Evolutionary conservation across 1,140 invertebrate genomes (phyloP).

Genomic region (Archivesica marissinica): DNA sequence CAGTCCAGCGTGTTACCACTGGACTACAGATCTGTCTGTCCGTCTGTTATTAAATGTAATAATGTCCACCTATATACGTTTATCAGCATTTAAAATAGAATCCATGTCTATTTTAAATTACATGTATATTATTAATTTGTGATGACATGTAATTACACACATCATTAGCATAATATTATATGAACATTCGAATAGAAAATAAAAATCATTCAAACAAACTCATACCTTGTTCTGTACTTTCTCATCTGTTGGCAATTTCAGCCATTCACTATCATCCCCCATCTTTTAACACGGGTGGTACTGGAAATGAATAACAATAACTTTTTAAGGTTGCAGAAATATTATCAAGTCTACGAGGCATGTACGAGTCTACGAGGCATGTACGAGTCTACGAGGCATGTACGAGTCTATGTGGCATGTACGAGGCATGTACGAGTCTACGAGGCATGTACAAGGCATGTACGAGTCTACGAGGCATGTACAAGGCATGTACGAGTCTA

Average conservation of each 20-base stretch:
- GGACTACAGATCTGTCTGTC: neutral
- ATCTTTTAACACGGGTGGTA: slow-evolving; percentile 61
- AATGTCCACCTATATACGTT: neutral
- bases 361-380: neutral
- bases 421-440: neutral
- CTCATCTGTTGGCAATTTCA: slow-evolving; percentile 96
- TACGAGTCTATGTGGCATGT: neutral
- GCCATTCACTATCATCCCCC: slow-evolving; percentile 92
- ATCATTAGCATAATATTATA: neutral
- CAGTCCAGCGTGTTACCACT: neutral
- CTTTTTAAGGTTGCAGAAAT: neutral
- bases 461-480: neutral
- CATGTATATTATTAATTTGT: neutral
- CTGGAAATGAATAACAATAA: neutral
- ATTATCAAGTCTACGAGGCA: neutral
- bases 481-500: no score
- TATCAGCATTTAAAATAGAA: neutral
- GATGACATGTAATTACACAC: neutral
- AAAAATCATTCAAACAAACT: neutral
- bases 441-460: neutral
- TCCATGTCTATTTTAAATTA: neutral
- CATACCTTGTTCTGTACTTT: slow-evolving; percentile 94
- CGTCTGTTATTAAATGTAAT: neutral
- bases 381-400: no score
- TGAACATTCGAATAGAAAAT: neutral